These are phyloP conservation scores for Sycophaga agraensis DNA, from an alignment of 1,140 invertebrate genomes.

Conservation along the genomic window DNA sequence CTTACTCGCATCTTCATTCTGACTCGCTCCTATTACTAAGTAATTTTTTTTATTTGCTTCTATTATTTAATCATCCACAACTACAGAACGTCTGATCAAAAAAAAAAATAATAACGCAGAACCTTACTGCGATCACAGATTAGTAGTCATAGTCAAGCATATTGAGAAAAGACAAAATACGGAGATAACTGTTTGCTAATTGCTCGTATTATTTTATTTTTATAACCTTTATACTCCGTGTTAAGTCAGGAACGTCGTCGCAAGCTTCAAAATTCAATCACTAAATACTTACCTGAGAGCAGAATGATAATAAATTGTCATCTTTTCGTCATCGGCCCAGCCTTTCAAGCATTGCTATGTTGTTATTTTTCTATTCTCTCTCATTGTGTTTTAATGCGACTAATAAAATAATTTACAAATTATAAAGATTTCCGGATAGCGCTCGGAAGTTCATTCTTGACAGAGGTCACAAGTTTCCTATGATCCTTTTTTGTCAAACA, in stretches of 20 bases:
- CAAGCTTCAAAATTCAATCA: conserved; percentile 1
- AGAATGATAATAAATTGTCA: too few species aligned
- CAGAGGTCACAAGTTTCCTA: neutral
- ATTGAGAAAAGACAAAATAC: conserved; percentile 18
- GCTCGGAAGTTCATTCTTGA: conserved; percentile 12
- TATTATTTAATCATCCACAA: neutral
- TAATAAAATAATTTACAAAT: conserved; percentile 52
- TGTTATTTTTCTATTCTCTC: neutral
- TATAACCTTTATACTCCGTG: neutral
- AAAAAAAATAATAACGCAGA: too few species aligned
- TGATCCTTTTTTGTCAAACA: neutral
- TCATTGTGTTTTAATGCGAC: conserved; percentile 29
- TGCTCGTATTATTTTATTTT: neutral
- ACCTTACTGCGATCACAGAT: conserved; percentile 32
- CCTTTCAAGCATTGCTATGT: conserved; percentile 2
- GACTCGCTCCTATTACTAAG: too few species aligned
- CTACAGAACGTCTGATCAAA: conserved; percentile 14
- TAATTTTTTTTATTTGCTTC: conserved; percentile 14
- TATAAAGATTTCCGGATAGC: conserved; percentile 33
- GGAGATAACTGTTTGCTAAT: conserved; percentile 3
- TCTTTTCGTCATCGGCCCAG: neutral
- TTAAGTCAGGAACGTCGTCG: conserved; percentile 19
- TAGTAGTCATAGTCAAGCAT: conserved; percentile 28
- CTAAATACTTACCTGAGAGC: conserved; percentile 26
- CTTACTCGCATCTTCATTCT: neutral